Base-by-base conservation (phyloP, 2,888 invertebrate species). In the Agapetus fuscipes region DNA sequence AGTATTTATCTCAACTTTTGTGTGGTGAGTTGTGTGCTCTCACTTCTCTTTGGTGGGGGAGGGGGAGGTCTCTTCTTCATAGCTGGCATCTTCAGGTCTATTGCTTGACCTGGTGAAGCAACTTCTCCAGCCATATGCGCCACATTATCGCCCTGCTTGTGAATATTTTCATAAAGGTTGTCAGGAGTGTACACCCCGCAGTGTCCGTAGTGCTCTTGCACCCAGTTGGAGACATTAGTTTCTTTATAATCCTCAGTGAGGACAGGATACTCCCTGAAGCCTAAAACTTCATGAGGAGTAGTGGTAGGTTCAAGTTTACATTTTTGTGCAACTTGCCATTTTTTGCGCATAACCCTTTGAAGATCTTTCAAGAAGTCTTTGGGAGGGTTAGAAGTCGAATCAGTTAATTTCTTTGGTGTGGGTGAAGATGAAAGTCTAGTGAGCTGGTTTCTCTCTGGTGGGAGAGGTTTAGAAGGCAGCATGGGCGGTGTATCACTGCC, bases 291-390 rank as follows among this genome's bases (percentile, higher is more conserved):
- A 55, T 90, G 89, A 0, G 91, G 90, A 26, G 87, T 87, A 2
- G 88, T 87, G n/a, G 83, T 78, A 10, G 82, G 80, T 58, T 91
- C 90, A 15, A 83, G 64, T 60, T 89, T 87, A 56, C 91, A 89
- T 57, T 91, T 91, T 55, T 93, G 90, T 3, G 91, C 90, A 1
- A 91, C 89, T 54, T 89, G 87, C 87, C 87, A 87, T 55, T 93
- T 93, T 56, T 90, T 90, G 49, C 87, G 75, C 87, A 93, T 91
- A 1, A 93, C 91, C 35, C 90, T 72, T 56, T 93, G 91, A 32
- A 93, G 66, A 59, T 93, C 91, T 56, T 85, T 83, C 30, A 93
- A 67, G 55, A 93, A 91, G 41, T 86, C 86, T 16, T 79, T 78
- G 1, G 85, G 83, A 2, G 86, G 84, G 53, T 80, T 81, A 49